These are phyloP conservation scores for Propithecus coquereli DNA, from an alignment of 2,113 vertebrate species.

Conservation along the genomic window DNA sequence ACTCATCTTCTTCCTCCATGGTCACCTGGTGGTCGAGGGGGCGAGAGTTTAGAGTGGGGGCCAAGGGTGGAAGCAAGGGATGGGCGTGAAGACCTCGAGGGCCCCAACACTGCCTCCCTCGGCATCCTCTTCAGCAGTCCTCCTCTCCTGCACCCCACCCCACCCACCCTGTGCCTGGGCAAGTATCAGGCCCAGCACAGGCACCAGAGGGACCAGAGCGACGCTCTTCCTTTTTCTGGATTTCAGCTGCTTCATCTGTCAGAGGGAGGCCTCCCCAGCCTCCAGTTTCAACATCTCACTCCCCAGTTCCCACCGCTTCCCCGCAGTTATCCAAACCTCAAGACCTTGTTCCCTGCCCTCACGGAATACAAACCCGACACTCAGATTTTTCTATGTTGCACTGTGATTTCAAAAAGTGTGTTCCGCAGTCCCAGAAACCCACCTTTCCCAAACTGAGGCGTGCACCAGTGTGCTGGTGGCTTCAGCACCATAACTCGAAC, in stretches of 20 bases:
- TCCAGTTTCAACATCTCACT: neutral
- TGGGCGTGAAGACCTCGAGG: neutral
- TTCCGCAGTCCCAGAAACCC: neutral
- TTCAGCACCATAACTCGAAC: neutral
- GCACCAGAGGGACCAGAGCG: neutral
- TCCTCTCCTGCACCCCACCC: neutral
- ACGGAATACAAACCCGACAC: neutral
- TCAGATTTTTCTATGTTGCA: neutral
- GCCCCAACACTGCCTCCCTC: neutral
- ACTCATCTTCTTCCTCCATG: constrained; percentile 77
- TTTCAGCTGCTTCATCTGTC: neutral
- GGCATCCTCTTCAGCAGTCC: neutral
- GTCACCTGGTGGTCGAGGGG: constrained; percentile 20
- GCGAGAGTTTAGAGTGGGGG: neutral
- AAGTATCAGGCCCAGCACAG: neutral
- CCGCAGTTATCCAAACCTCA: neutral
- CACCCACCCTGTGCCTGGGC: neutral
- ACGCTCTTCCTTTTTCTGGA: neutral
- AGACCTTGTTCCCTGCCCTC: neutral
- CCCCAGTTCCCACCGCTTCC: neutral
- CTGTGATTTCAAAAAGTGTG: neutral
- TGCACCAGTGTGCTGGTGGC: neutral
- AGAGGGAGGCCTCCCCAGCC: neutral
- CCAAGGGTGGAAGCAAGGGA: neutral
- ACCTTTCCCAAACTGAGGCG: neutral